Base-by-base conservation (phyloP, 2,113 vertebrate genomes). In the Crotalus viridis region DNA sequence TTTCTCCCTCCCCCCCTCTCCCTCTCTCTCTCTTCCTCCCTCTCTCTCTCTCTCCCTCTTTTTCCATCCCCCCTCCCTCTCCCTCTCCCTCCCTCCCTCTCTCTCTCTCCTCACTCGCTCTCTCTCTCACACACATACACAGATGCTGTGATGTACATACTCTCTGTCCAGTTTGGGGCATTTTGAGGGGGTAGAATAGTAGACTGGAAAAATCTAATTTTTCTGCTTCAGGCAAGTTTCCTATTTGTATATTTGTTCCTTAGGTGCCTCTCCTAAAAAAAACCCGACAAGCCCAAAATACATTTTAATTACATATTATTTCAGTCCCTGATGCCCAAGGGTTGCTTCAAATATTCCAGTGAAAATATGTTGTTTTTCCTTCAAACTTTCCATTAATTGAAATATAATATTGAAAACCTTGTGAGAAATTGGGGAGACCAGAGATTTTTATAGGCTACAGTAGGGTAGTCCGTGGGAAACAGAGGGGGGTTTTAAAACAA, bases 1-100 rank as follows among this genome's bases (percentile, higher is more conserved):
- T 0, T 8, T 59, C 8, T 24, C 0, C 0, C 24, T 22, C 9
- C 10, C 1, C 51, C 1, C 12, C 0, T 39, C 12, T 3, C 52
- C 13, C 52, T 3, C 12, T 54, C 3, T 2, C 10, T 54, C 0
- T 5, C 55, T 21, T 0, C 5, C 10, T 3, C 52, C 1, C 52
- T 0, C 6, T 0, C 56, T 8, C 56, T 8, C 56, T 22, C 6
- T 2, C 21, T 8, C 56, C 3, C 0, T 0, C 19, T 19, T 19
- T 8, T 8, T 56, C 5, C 5, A 5, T 56, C 5, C 5, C 19
- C 19, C 17, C 17, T 46, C 55, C 1, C 55, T 17, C 17, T 21
- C 55, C 1, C 55, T 17, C 55, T 17, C 39, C 5, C 55, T 19
- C 17, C 19, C 55, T 19, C 19, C 0, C 6, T 3, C 21, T 1